Evolutionary conservation across 2,888 invertebrate genomes (phyloP).

Genomic region (Oxyteleia sp.): DNA sequence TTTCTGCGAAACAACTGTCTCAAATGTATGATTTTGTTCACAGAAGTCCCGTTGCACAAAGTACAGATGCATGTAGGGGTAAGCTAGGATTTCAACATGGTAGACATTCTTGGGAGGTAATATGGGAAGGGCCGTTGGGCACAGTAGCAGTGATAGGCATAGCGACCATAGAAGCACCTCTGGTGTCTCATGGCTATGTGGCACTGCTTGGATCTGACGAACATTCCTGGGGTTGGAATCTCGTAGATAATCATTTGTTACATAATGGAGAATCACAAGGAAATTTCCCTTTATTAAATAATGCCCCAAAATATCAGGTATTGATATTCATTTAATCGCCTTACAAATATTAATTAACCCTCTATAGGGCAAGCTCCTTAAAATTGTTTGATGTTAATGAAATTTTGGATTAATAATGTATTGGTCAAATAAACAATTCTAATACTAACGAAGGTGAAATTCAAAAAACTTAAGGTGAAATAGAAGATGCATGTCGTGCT

Average conservation of each 20-base stretch:
- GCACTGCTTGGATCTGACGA: slow-evolving; percentile 98
- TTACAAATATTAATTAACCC: too few species aligned
- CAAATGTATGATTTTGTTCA: slow-evolving; percentile 16
- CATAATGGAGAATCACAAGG: slow-evolving; percentile 99
- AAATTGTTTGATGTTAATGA: too few species aligned
- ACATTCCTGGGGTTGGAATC: slow-evolving; percentile 99
- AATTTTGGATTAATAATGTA: too few species aligned
- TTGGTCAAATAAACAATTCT: too few species aligned
- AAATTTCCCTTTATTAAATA: slow-evolving; percentile 97
- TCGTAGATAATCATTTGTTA: slow-evolving; percentile 98
- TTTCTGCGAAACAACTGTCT: not conserved
- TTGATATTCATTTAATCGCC: not conserved
- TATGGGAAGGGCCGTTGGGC: slow-evolving; percentile 99
- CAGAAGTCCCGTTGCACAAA: slow-evolving; percentile 99
- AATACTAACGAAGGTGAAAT: too few species aligned
- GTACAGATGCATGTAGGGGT: slow-evolving; percentile 97
- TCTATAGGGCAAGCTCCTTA: too few species aligned
- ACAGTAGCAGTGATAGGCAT: slow-evolving; percentile 99
- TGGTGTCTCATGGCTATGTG: slow-evolving; percentile 98
- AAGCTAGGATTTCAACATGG: slow-evolving; percentile 97
- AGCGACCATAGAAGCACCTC: slow-evolving; percentile 96
- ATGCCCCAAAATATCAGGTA: slow-evolving; percentile 99
- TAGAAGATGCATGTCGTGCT: too few species aligned
- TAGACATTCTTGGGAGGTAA: slow-evolving; percentile 98
- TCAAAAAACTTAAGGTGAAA: too few species aligned